Base-by-base conservation (phyloP, 2,797 vertebrate species). In the Sebastes nivosus region DNA sequence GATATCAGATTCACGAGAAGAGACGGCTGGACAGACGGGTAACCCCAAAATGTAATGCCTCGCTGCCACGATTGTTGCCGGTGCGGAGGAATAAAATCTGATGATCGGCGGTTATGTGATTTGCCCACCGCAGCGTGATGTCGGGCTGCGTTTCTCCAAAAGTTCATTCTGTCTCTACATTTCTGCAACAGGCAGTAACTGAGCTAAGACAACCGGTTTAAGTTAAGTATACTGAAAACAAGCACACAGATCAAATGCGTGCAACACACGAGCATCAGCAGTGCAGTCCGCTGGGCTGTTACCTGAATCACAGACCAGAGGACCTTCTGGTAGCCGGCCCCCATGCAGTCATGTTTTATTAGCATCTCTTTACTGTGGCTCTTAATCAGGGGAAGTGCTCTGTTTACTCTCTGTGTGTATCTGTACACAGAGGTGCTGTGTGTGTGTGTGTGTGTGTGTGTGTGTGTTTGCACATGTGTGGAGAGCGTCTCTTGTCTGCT, bases 381-480 rank as follows among this genome's bases (percentile, higher is more conserved):
- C 79, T 81, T 84, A 82, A 92, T 92, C 87, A 92, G 78, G 69
- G 58, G 72, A 87, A 85, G 85, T 88, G 84, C 83, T 77, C 14
- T 16, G 68, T 84, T 77, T 88, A 68, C 59, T 72, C 12, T 74
- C 30, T 67, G 68, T 16, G 36, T 46, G 78, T 25, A 14, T 69
- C 76, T 81, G 60, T 72, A 66, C 68, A 79, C 30, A 72, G 61
- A 63, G 30, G 36, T 13, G 55, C 20, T 69, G 85, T 54, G 5
- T 13, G 77, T 66, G 58, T 80, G 61, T 79, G 54, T 76, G 77
- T 70, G 63, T 75, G 67, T 67, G 63, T 50, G 63, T 75, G 76
- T 34, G 65, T 24, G 73, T 67, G 85, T 32, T 29, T 75, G 22
- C 16, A 65, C 8, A 5, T 70, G 80, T 61, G 67, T 80, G 38